Conservation (phyloP, 2,888 invertebrate species). For the Achlya flavicornis region DNA sequence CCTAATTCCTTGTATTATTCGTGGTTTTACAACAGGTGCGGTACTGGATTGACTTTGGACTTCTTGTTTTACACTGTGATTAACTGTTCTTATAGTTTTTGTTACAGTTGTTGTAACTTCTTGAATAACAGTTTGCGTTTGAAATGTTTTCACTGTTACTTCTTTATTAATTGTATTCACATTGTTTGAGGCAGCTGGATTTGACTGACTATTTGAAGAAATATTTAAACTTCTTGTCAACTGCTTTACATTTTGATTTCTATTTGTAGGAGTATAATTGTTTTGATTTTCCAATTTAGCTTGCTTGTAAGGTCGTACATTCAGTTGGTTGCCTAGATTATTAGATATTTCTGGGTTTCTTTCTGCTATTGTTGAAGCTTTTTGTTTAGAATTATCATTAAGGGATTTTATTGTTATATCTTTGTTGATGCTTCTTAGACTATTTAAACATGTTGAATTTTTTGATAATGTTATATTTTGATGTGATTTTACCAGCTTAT, state of each 20-base stretch:
- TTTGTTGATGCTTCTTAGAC: slow-evolving; percentile 59
- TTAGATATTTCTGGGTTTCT: slow-evolving; percentile 32
- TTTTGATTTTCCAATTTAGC: slow-evolving; percentile 29
- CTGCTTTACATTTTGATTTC: not conserved
- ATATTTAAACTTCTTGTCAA: slow-evolving; percentile 15
- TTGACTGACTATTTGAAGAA: slow-evolving; percentile 44
- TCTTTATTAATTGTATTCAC: slow-evolving; percentile 67
- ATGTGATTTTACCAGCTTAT: slow-evolving; percentile 40
- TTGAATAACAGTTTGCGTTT: slow-evolving; percentile 74
- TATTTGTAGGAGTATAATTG: not conserved
- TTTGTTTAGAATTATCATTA: slow-evolving; percentile 29
- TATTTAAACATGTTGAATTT: slow-evolving; percentile 42
- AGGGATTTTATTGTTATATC: slow-evolving; percentile 53
- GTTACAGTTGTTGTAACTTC: slow-evolving; percentile 80
- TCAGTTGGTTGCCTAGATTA: slow-evolving; percentile 44
- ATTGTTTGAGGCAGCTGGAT: slow-evolving; percentile 54
- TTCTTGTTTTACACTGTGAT: slow-evolving; percentile 70
- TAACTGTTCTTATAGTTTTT: slow-evolving; percentile 76
- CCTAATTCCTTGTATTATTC: slow-evolving; percentile 51
- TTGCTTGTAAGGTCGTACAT: slow-evolving; percentile 48
- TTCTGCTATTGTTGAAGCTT: slow-evolving; percentile 22
- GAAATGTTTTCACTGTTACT: slow-evolving; percentile 72
- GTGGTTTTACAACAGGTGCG: slow-evolving; percentile 40
- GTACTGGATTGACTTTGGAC: slow-evolving; percentile 52
- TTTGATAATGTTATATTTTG: slow-evolving; percentile 29